Evolutionary conservation across 2,113 vertebrate species (phyloP).

Genomic region (Cryptotis parvus): DNA sequence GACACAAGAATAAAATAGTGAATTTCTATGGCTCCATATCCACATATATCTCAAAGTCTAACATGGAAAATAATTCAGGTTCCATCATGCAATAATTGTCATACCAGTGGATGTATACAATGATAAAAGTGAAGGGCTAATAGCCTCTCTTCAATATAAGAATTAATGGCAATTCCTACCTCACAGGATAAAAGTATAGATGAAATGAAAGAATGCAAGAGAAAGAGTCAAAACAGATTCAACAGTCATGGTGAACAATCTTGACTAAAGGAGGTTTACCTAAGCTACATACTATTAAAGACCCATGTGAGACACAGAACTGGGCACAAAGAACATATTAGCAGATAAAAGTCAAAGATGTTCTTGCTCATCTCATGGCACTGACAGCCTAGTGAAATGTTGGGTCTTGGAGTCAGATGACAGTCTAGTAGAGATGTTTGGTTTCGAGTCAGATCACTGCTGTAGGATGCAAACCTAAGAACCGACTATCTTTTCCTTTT

Average conservation of each 20-base stretch:
- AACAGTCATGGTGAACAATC: rapidly evolving
- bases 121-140: neutral
- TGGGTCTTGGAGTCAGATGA: no score
- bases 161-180: neutral
- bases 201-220: neutral
- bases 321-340: neutral
- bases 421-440: no score
- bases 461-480: no score
- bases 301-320: neutral
- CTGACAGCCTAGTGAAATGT: no score
- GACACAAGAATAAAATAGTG: conserved; percentile 33
- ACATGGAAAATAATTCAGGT: neutral
- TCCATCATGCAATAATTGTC: neutral
- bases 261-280: neutral
- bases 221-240: neutral
- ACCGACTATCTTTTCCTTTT: no score
- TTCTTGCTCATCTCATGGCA: neutral
- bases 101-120: neutral
- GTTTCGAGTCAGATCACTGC: no score
- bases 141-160: neutral
- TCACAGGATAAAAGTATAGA: neutral
- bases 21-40: neutral
- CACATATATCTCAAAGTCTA: neutral
- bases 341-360: neutral
- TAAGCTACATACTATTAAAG: neutral